phyloP scores from a whole-genome alignment of 2,797 vertebrate genomes.

The Bucorvus abyssinicus region DNA sequence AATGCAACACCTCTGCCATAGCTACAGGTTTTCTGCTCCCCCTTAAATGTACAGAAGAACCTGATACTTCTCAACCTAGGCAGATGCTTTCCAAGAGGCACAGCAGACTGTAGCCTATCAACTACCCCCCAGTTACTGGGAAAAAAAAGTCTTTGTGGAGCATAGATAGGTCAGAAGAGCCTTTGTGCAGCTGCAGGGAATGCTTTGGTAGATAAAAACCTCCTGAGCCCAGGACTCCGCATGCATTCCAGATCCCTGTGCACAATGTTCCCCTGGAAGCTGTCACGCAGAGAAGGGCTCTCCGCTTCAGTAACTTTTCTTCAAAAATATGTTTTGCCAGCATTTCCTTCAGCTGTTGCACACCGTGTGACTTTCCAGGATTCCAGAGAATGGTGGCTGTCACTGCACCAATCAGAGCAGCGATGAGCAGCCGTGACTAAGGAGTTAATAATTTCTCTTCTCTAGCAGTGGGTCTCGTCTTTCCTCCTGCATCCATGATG shows the following conservation, averaged over 20 bases:
- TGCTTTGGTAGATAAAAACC: not conserved
- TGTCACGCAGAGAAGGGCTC: not conserved
- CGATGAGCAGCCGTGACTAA: not conserved
- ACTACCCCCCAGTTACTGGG: not conserved
- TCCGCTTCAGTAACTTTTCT: not conserved
- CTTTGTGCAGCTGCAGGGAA: not conserved
- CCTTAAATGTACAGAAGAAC: not conserved
- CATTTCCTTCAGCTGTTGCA: not conserved
- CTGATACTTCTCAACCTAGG: not conserved
- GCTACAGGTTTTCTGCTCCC: not conserved
- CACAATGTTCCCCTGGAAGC: not conserved
- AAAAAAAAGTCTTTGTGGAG: not conserved
- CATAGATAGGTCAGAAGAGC: not conserved
- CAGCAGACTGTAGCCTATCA: not conserved
- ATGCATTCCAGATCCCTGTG: not conserved
- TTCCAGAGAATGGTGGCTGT: not conserved
- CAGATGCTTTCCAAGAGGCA: not conserved
- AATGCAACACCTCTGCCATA: not conserved
- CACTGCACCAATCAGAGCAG: not conserved
- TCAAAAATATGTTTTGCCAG: not conserved
- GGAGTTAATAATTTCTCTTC: not conserved
- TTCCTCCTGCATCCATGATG: not conserved
- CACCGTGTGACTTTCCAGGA: not conserved
- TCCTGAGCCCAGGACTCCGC: not conserved
- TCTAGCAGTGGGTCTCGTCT: not conserved